Evolutionary conservation across 1,140 invertebrate genomes (phyloP).

Genomic region (Leptinotarsa defecta): DNA sequence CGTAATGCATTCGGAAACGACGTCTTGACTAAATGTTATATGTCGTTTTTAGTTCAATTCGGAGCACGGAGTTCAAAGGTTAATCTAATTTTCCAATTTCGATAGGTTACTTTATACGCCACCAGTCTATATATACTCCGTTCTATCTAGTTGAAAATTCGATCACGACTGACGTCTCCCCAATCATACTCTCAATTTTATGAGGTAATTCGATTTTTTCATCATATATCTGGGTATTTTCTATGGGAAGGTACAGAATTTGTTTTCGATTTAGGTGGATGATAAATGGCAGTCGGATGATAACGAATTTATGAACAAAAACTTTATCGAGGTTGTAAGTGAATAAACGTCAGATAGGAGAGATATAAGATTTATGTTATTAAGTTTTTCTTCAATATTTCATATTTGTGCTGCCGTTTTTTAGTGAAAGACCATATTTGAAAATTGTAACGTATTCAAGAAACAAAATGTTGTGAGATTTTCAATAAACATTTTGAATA

Average conservation of each 20-base stretch:
- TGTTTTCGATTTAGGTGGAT: background rate
- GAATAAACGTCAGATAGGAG: too few relatives aligned
- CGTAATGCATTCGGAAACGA: background rate
- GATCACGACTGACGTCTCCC: slow-evolving; percentile 24
- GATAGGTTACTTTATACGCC: slow-evolving; percentile 25
- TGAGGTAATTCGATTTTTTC: slow-evolving; percentile 19
- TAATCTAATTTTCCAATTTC: slow-evolving; percentile 26
- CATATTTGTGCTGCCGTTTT: too few relatives aligned
- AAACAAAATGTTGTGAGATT: too few relatives aligned
- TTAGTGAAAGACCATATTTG: too few relatives aligned
- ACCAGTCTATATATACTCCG: slow-evolving; percentile 9
- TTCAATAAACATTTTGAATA: too few relatives aligned
- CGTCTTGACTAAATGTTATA: background rate
- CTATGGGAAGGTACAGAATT: background rate
- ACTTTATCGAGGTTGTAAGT: too few relatives aligned
- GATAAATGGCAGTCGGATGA: background rate
- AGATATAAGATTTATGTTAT: too few relatives aligned
- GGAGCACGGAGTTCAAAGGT: slow-evolving; percentile 21
- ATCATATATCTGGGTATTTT: background rate
- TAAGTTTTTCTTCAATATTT: too few relatives aligned
- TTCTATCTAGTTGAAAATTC: slow-evolving; percentile 24
- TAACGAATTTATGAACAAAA: too few relatives aligned
- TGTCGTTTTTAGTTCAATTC: slow-evolving; percentile 15
- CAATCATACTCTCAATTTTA: slow-evolving; percentile 22
- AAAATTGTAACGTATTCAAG: too few relatives aligned